Base-by-base conservation (phyloP, 2,888 invertebrate species). In the Coelinius sp. region DNA sequence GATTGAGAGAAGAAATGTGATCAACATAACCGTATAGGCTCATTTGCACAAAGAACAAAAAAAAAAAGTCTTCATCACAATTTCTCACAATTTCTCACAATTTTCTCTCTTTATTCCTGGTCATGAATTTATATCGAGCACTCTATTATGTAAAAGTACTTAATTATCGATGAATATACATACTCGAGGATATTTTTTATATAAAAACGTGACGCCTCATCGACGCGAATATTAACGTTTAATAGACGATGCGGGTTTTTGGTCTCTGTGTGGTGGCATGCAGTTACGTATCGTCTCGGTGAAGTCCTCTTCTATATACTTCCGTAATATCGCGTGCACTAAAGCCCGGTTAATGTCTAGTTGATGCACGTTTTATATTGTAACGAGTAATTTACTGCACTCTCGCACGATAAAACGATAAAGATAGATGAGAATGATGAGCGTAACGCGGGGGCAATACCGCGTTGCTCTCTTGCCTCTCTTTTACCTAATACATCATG, bases 341-440 rank as follows among this genome's bases (percentile, higher is more conserved):
- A 71, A 76, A 74, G 70, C 73, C 59, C 72, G 68, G 70, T 76
- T 76, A 70, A 74, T 74, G 74, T 72, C 52, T 67, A 73, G 70
- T 65, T 76, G 74, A 76, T 74, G 75, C 67, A 74, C 74, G 64
- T 76, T 76, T 74, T 74, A 76, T 76, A 76, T 73, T 73, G 73
- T 75, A 75, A 73, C 75, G 71, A 75, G 75, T 75, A 73, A 75
- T 75, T 75, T 73, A 75, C 75, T 71, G 68, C 71, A 53, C 49
- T 31, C 64, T 75, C 71, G 38, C 49, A 35, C 31, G 73, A 63
- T 63, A 63, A 63, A 63, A 63, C 63, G 63, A 63, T 63, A 63
- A 63, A 63, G 63, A 63, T 41, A 59, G 69, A 66, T 70, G 59
- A 49, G 56, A 64, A 38, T 56, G 73, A 69, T 66, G 68, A 44